Evolutionary conservation across 1,140 invertebrate species (phyloP).

Genomic region (Thalassaphorura encarpata): DNA sequence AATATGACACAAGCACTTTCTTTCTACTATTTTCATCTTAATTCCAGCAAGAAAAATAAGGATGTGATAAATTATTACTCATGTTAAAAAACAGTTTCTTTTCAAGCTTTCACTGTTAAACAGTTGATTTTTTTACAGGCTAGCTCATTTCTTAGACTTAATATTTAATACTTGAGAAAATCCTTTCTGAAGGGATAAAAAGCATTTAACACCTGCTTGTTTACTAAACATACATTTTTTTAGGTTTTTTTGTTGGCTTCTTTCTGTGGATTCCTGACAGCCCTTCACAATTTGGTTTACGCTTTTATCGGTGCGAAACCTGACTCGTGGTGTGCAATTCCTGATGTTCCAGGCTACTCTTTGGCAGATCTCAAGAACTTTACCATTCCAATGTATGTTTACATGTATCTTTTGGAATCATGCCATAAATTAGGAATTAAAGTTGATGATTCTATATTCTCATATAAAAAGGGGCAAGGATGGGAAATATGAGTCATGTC

Average conservation of each 20-base stretch:
- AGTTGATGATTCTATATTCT: neutral
- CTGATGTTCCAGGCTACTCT: neutral
- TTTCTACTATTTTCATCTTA: no score
- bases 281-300: constrained; percentile 28
- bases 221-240: neutral
- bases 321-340: constrained; percentile 26
- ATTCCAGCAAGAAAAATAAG: no score
- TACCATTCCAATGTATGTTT: constrained; percentile 22
- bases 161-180: neutral
- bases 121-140: neutral
- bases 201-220: no score
- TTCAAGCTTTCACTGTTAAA: neutral
- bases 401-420: neutral
- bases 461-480: constrained; percentile 6
- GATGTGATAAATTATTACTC: neutral
- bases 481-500: constrained; percentile 18
- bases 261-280: constrained; percentile 24
- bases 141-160: neutral
- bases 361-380: constrained; percentile 20
- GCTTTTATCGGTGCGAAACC: constrained; percentile 31
- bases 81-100: no score
- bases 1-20: no score
- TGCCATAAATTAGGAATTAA: neutral
- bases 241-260: constrained; percentile 25
- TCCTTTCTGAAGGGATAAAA: neutral